These are phyloP conservation scores for Casuarius casuarius DNA, from an alignment of 2,113 vertebrate genomes.

Conservation along the genomic window DNA sequence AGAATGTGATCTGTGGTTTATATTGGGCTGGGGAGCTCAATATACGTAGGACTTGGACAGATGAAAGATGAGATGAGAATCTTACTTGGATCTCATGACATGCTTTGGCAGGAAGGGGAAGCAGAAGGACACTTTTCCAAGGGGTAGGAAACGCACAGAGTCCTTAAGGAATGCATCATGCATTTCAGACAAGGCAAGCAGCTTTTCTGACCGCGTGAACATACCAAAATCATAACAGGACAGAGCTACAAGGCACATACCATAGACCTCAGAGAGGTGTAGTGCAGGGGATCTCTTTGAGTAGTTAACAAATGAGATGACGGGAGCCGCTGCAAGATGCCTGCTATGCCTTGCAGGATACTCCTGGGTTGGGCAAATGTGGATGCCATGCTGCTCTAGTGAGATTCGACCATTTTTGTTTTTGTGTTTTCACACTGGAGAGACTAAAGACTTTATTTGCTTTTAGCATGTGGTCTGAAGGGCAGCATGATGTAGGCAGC, in stretches of 20 bases:
- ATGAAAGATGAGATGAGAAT: not conserved
- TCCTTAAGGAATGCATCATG: rapidly evolving
- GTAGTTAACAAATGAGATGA: not conserved
- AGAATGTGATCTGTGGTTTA: not conserved
- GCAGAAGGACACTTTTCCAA: not conserved
- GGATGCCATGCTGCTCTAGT: rapidly evolving
- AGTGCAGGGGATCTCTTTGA: not conserved
- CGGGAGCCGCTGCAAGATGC: not conserved
- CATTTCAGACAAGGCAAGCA: not conserved
- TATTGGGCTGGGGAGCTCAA: not conserved
- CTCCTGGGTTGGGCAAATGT: not conserved
- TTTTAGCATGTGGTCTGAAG: not conserved
- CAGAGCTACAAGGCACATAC: not conserved
- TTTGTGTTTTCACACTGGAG: not conserved
- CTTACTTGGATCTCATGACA: not conserved
- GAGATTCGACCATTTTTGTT: not conserved
- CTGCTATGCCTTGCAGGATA: not conserved
- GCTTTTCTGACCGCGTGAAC: not conserved
- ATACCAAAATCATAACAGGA: not conserved
- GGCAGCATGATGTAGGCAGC: too few relatives aligned
- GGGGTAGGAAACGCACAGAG: not conserved
- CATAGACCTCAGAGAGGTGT: not conserved
- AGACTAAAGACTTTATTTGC: not conserved
- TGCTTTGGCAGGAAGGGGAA: not conserved
- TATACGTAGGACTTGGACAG: not conserved